A percentile compares a stretch with the other conserved stretches of the same genome.
Conservation (phyloP, 2,888 invertebrate genomes). For the Heliconius ethilla region DNA sequence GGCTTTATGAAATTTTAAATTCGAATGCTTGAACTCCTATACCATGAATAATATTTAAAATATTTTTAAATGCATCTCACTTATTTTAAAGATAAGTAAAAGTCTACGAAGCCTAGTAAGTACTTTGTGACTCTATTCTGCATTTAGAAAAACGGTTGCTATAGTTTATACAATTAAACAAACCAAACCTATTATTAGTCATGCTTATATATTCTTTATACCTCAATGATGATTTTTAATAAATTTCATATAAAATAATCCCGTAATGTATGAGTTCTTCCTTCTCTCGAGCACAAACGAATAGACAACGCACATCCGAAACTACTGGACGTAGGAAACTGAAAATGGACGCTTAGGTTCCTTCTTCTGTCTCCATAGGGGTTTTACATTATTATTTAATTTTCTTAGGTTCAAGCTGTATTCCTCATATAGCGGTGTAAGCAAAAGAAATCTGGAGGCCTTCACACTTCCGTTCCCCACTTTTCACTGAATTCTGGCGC, state of each 20-base stretch:
- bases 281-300: no score
- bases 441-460: neutral
- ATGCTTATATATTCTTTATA: neutral
- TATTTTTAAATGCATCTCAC: neutral
- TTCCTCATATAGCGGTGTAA: neutral
- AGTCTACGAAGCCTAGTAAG: neutral
- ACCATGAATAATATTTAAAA: neutral
- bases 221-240: no score
- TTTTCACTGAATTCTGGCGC: neutral
- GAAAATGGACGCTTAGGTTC: no score
- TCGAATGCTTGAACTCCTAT: neutral
- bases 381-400: no score
- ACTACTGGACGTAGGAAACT: no score
- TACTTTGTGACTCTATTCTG: neutral
- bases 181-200: neutral
- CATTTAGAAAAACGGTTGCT: neutral
- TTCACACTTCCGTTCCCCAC: neutral
- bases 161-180: neutral
- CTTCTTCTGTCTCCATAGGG: no score
- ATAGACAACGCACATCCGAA: no score
- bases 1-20: slow-evolving; percentile 7
- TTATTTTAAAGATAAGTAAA: neutral
- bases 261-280: no score
- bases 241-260: no score
- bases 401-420: no score